Evolutionary conservation across 2,797 vertebrate species (phyloP), one percentile per base, ranked within the genome.

Genomic region (Myoxocephalus aenaeus): DNA sequence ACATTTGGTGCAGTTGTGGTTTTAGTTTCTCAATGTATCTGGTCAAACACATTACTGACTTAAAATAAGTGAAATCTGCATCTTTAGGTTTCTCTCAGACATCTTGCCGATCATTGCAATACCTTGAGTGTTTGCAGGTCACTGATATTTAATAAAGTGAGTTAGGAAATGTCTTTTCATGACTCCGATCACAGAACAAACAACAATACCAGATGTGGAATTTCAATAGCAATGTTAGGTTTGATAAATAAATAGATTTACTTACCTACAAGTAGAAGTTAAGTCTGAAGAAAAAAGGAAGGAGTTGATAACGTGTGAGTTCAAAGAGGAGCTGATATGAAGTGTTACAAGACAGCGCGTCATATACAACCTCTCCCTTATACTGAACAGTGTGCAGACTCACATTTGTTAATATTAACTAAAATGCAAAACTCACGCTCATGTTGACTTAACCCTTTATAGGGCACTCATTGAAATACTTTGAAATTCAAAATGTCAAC

Each of bases 381-480:
- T 0, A 17, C 46, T 70, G 74, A 73, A 44, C 12, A 50, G 13
- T 1, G 1, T 61, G 14, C 48, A 56, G 15, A 42, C 7, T 48
- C 0, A 11, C 17, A 29, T 17, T 15, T 65, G 65, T 80, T 63
- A 80, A 77, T 80, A 22, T 87, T 82, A 50, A 83, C 78, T 65
- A 67, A 82, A 56, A 86, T 85, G 82, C 80, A 90, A 73, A 89
- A 22, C 67, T 32, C 0, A 17, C 12, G 20, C 18, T 62, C 12
- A 17, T 57, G 20, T 48, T 67, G 40, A 58, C 70, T n/a, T 53
- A 4, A 40, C n/a, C n/a, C n/a, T n/a, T n/a, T n/a, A n/a, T n/a
- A n/a, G n/a, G n/a, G n/a, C n/a, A n/a, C n/a, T n/a, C n/a, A n/a
- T n/a, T n/a, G n/a, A n/a, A n/a, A n/a, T n/a, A n/a, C n/a, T n/a